Evolutionary conservation across 2,888 invertebrate genomes (phyloP).

Genomic region (Linnaemya vulpina): DNA sequence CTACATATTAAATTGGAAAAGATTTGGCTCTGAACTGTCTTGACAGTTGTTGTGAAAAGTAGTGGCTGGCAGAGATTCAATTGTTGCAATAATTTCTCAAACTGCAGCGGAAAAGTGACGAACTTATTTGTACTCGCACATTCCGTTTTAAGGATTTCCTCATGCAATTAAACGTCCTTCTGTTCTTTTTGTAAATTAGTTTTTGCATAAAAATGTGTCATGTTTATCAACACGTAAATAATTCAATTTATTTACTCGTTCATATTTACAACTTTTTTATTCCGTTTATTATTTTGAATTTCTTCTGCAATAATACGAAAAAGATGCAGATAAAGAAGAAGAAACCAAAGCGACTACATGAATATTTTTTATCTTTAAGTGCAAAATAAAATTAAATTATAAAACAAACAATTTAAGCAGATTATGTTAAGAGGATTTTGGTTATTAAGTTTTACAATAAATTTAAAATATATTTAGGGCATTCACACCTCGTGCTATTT

Average conservation of each 20-base stretch:
- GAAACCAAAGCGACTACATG: not conserved
- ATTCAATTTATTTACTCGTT: constrained; percentile 36
- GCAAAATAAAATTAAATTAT: constrained; percentile 9
- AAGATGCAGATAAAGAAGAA: not conserved
- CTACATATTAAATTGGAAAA: not conserved
- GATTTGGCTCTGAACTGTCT: not conserved
- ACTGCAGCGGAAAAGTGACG: not conserved
- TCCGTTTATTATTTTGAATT: not conserved
- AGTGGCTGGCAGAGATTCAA: not conserved
- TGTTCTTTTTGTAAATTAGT: constrained; percentile 10
- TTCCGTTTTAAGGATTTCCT: not conserved
- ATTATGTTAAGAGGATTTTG: constrained; percentile 57
- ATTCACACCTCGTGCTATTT: too few relatives aligned
- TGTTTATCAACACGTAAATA: constrained; percentile 37
- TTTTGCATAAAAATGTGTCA: constrained; percentile 4
- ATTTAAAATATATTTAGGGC: constrained; percentile 43
- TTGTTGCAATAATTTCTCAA: not conserved
- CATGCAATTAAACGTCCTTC: not conserved
- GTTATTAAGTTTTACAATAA: constrained; percentile 51
- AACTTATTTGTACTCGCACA: not conserved
- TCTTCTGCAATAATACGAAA: not conserved
- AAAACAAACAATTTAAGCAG: constrained; percentile 43
- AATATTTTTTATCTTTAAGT: not conserved
- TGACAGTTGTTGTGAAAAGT: not conserved
- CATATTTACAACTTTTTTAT: constrained; percentile 1